Percentiles rank a stretch among this genome's conserved stretches.
phyloP scores from a whole-genome alignment of 2,888 invertebrate genomes.

The Yponomeuta plumbellus region DNA sequence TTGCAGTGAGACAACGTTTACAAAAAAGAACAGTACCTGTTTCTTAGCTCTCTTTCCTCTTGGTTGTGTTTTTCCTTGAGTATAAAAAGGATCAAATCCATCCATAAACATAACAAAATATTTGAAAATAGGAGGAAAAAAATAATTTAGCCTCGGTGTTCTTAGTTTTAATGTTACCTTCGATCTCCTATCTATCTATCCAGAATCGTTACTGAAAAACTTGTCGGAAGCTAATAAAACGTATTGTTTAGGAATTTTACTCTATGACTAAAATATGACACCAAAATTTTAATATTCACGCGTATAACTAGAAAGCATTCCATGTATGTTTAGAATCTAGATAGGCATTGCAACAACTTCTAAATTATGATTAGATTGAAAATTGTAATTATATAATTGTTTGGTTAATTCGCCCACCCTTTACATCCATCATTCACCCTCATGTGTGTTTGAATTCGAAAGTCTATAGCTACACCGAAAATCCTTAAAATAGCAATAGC shows the following conservation, averaged over 20 bases:
- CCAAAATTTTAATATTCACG: slow-evolving; percentile 15
- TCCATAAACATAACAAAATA: slow-evolving; percentile 6
- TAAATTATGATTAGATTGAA: background rate
- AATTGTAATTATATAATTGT: background rate
- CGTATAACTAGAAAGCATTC: slow-evolving; percentile 21
- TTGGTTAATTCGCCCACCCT: background rate
- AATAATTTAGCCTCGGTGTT: background rate
- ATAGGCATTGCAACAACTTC: slow-evolving; percentile 8
- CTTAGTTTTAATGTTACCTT: background rate
- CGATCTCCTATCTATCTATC: background rate
- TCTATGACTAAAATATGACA: background rate
- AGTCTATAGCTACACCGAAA: background rate
- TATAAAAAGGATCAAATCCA: slow-evolving; percentile 4
- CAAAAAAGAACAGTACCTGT: background rate
- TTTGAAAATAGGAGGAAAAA: background rate
- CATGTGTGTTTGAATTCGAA: slow-evolving; percentile 3
- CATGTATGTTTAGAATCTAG: background rate
- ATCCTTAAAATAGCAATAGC: background rate
- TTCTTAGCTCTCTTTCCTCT: background rate
- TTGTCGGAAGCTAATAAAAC: no score
- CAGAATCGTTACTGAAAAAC: background rate
- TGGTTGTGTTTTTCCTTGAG: background rate
- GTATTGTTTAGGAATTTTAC: background rate
- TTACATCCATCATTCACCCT: background rate
- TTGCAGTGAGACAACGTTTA: no score